Base-by-base conservation (phyloP, 2,888 invertebrate species). In the Prionchulus punctatus region DNA sequence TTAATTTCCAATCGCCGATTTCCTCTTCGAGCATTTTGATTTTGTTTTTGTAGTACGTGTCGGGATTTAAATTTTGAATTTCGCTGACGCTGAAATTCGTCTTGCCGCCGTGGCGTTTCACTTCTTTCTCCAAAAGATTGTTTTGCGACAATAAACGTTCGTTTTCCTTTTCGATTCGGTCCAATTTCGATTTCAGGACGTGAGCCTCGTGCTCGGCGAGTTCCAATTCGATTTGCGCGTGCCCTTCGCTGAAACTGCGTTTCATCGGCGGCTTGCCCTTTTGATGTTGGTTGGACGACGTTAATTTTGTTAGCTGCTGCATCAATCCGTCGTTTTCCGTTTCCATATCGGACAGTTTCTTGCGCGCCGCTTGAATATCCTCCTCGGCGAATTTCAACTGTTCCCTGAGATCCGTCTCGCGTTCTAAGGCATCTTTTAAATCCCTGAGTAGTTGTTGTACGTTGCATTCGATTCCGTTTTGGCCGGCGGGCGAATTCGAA, bases 281-380 rank as follows among this genome's bases (percentile, higher is more conserved):
- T 36, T 18, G 12, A 36, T 18, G 12, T 7, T 12, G 12, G 7
- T 18, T 18, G 36, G 36, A 12, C 12, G 7, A 12, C 12, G 36
- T 86, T 83, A 91, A 84, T 82, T 90, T 90, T 80, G 89, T 86
- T 77, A 92, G 81, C 80, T 91, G 91, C 78, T 86, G 81, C 76
- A 86, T 83, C 76, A 91, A 80, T 66, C 86, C 86, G 76, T 94
- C 92, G 79, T 92, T 92, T 79, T 94, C 92, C 74, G 90, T 89
- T 77, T 94, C 92, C 73, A 91, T 81, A 70, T 90, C 83, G 71
- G 85, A 82, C 71, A 88, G 81, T 78, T 86, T 87, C 79, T 85
- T 86, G 75, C 87, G 81, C 74, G 85, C 80, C 76, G 82, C 84
- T 79, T 85, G 82, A 72, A 64, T 64, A 66, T 92, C 91, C 73